phyloP scores from a whole-genome alignment of 2,888 invertebrate species.

The Drosophila flavopinicola region DNA sequence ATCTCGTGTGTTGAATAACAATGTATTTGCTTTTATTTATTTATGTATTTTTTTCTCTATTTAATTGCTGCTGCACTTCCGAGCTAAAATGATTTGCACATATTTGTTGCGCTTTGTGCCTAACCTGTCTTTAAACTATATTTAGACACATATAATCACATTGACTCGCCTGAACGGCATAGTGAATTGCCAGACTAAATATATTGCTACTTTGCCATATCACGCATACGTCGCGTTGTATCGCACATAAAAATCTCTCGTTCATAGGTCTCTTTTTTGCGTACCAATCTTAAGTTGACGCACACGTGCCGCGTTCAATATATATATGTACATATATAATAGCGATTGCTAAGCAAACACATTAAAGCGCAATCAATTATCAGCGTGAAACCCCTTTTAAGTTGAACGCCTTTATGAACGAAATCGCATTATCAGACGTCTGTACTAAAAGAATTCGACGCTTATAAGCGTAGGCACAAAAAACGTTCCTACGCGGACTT shows the following conservation, averaged over 20 bases:
- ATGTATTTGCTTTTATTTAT: neutral
- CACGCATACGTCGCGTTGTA: slow-evolving; percentile 30
- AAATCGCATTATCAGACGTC: slow-evolving; percentile 55
- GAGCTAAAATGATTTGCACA: slow-evolving; percentile 20
- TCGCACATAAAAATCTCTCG: slow-evolving; percentile 5
- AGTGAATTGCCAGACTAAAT: too few species aligned
- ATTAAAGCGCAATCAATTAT: slow-evolving; percentile 63
- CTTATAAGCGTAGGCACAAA: too few species aligned
- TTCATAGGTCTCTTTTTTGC: neutral
- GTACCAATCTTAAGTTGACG: slow-evolving; percentile 7
- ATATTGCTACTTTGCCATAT: too few species aligned
- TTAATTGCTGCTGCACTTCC: slow-evolving; percentile 15
- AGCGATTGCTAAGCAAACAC: slow-evolving; percentile 27
- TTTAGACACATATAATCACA: neutral
- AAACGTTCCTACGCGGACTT: too few species aligned
- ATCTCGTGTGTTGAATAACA: neutral
- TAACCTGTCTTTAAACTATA: neutral
- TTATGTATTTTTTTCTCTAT: too few species aligned
- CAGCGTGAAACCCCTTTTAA: slow-evolving; percentile 46
- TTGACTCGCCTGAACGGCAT: neutral
- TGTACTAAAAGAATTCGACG: slow-evolving; percentile 10
- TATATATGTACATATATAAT: slow-evolving; percentile 6
- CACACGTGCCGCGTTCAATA: slow-evolving; percentile 23
- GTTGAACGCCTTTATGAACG: slow-evolving; percentile 41
- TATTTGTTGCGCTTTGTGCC: slow-evolving; percentile 5